Evolutionary conservation across 2,113 vertebrate genomes (phyloP), one percentile per base, ranked within the genome.

Genomic region (Spilogale gracilis): DNA sequence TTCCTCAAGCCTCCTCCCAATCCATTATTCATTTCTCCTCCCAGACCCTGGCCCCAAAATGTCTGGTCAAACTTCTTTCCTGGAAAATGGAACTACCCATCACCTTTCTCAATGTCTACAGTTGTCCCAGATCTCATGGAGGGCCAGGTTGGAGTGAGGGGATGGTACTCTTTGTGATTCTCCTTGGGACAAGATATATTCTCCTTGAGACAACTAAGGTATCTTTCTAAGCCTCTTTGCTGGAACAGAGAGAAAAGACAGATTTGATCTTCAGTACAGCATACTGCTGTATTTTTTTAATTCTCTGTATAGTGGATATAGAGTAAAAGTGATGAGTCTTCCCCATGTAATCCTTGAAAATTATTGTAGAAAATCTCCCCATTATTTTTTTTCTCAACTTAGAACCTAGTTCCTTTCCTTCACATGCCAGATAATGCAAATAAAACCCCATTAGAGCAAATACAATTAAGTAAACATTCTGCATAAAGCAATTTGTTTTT

Each of bases 401-500:
- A 83, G 56, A 96, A 78, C 27, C 50, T 71, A 74, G 43, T 82
- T 94, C 60, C 73, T 95, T 95, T 94, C 82, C 56, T 87, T 92
- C 85, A 65, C 94, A 61, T 50, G 80, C 76, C 58, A 80, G 54
- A 93, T 65, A 74, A 96, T 79, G 56, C 65, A 71, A 82, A 83
- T 74, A 89, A 92, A 96, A 91, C 73, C 65, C 60, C 89, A 82
- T 56, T 54, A 88, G 78, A 95, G 76, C 45, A 80, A 92, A 95
- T 27, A 84, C 74, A 97, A 84, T 94, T 90, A 95, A 97, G 88
- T 71, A 90, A 88, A 93, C 83, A 76, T 94, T 92, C 76, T 88
- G 56, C 89, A 74, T 83, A 95, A 94, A 95, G 61, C 73, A 96
- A 92, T 97, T 94, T 84, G 71, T 32, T 95, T 94, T 96, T 90